Evolutionary conservation across 2,888 invertebrate genomes (phyloP), one percentile per base, ranked within the genome.

Genomic region (Cantharis flavilabris): DNA sequence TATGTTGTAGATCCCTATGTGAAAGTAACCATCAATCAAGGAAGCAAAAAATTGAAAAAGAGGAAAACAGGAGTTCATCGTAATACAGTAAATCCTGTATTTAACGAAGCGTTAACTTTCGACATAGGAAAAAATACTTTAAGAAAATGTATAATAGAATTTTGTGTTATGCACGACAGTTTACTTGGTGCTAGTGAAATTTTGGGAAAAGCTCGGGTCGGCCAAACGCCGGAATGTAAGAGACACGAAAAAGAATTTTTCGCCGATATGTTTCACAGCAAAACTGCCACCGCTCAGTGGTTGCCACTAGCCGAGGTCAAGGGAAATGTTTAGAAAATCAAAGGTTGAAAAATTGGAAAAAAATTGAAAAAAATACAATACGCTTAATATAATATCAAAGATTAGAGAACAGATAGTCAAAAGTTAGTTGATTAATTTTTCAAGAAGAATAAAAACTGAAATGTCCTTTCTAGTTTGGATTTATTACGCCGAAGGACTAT

Each of bases 81-180:
- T 63, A 89, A 89, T 80, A 89, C 89, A 2, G 87, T 88, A 3
- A 87, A 85, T 79, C 90, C 90, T 0, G 89, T 90, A 1, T 91
- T 90, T 87, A 90, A 90, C 82, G 90, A 91, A 80, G 90, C 89
- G 9, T 83, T 91, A 65, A 90, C 88, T 20, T 90, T 90, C 82
- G 89, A 89, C 82, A 84, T 90, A 16, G 83, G 85, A 49, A 90
- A 89, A 77, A 92, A 93, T 65, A 87, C 88, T 71, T 86, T 93
- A 14, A 90, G 90, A 77, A 90, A 89, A 79, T 90, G 91, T 73
- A 86, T 89, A 20, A 85, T 93, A 11, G 92, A 93, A 83, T 90
- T 93, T 81, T 88, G 89, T 4, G 91, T 93, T 1, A 88, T 91
- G 69, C 92, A 92, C 83, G 92, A 92, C 82, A 92, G 91, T 80